Percentiles rank a stretch among this genome's conserved stretches.
Evolutionary conservation across 2,113 vertebrate genomes (phyloP).

Genomic region (Myocastor coypus): DNA sequence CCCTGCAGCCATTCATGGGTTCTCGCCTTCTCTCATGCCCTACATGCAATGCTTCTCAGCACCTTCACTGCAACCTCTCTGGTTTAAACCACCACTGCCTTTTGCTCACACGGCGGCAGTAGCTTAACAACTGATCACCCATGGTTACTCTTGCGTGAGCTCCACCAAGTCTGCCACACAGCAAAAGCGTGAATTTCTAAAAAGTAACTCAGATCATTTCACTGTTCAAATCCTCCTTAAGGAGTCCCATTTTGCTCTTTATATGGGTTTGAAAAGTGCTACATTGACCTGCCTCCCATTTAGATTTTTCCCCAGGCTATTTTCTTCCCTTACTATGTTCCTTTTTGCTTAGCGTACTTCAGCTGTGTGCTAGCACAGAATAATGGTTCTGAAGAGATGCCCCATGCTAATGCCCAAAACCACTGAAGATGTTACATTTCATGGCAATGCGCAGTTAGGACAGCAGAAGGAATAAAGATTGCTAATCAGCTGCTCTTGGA

Average conservation of each 20-base stretch:
- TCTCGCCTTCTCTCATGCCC: background rate
- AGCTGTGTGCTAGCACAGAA: background rate
- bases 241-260: background rate
- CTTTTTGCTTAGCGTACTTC: background rate
- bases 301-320: background rate
- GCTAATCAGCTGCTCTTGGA: background rate
- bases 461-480: background rate
- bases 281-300: background rate
- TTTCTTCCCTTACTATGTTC: background rate
- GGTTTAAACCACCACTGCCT: background rate
- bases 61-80: background rate
- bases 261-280: background rate
- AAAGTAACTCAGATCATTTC: constrained; percentile 8
- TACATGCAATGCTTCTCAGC: background rate
- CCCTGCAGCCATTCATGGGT: background rate
- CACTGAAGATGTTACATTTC: background rate
- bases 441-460: background rate
- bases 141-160: background rate
- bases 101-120: background rate
- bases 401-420: background rate
- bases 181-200: background rate
- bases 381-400: background rate
- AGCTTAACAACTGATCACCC: background rate
- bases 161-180: background rate
- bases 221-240: background rate